These are phyloP conservation scores for Eustalomyia histrio DNA, from an alignment of 2,888 invertebrate genomes.

Conservation along the genomic window DNA sequence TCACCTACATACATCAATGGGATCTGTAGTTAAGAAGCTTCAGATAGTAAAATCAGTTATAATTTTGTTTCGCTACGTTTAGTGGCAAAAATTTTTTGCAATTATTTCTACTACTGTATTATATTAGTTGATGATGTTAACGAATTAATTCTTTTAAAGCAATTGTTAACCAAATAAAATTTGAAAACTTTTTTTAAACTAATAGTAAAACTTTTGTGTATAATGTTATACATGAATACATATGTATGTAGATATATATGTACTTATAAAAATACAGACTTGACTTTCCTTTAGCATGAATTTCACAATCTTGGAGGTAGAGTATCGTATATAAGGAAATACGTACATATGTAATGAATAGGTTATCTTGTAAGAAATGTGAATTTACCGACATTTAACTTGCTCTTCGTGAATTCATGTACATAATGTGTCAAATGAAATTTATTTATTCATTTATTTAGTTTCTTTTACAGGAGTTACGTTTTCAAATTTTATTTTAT, in stretches of 20 bases:
- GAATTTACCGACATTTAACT: too few species aligned
- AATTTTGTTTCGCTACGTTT: too few species aligned
- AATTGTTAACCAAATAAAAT: background rate
- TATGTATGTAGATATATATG: background rate
- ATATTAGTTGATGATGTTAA: too few species aligned
- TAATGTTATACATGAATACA: background rate
- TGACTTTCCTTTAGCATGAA: background rate
- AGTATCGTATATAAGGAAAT: background rate
- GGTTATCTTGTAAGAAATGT: too few species aligned
- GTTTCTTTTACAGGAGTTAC: background rate
- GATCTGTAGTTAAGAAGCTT: too few species aligned
- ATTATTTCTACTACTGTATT: too few species aligned
- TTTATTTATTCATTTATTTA: conserved; percentile 53
- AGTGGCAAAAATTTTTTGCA: too few species aligned
- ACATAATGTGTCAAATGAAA: conserved; percentile 32
- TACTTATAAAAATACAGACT: background rate
- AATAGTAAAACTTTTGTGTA: background rate
- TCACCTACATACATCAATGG: too few species aligned
- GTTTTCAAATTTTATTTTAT: conserved; percentile 13
- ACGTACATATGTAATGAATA: background rate
- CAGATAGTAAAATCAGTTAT: too few species aligned
- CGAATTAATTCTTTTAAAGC: too few species aligned
- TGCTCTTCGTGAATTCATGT: background rate
- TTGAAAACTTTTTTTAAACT: background rate
- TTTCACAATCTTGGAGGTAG: background rate